Evolutionary conservation across 1,140 invertebrate genomes (phyloP).

Genomic region (Apis dorsata): DNA sequence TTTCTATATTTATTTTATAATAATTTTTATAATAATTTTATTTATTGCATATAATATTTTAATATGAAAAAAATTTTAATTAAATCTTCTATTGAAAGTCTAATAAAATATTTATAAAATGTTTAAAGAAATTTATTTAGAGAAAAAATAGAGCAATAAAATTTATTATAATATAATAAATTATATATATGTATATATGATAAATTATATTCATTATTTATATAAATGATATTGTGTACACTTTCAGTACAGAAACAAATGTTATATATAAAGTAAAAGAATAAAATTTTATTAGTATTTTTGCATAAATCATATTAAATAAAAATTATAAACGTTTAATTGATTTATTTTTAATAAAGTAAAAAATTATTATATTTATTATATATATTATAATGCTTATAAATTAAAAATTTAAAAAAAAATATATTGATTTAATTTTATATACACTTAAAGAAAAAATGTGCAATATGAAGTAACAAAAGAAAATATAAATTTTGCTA

Average conservation of each 20-base stretch:
- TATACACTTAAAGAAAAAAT: not conserved
- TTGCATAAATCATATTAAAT: not conserved
- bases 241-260: not conserved
- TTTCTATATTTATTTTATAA: not conserved
- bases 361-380: not conserved
- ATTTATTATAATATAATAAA: conserved; percentile 9
- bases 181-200: not conserved
- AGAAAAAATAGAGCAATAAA: not conserved
- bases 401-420: not conserved
- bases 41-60: not conserved
- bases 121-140: not conserved
- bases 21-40: not conserved
- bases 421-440: not conserved
- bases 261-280: not conserved
- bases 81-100: not conserved
- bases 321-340: not conserved
- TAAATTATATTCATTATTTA: not conserved
- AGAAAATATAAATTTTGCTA: not conserved
- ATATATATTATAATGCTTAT: not conserved
- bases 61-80: not conserved
- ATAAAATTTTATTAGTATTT: not conserved
- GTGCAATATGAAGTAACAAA: not conserved
- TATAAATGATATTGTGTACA: not conserved
- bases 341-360: not conserved
- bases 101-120: conserved; percentile 22